Evolutionary conservation across 2,797 vertebrate species (phyloP).

Genomic region (Acrossocheilus fasciatus): DNA sequence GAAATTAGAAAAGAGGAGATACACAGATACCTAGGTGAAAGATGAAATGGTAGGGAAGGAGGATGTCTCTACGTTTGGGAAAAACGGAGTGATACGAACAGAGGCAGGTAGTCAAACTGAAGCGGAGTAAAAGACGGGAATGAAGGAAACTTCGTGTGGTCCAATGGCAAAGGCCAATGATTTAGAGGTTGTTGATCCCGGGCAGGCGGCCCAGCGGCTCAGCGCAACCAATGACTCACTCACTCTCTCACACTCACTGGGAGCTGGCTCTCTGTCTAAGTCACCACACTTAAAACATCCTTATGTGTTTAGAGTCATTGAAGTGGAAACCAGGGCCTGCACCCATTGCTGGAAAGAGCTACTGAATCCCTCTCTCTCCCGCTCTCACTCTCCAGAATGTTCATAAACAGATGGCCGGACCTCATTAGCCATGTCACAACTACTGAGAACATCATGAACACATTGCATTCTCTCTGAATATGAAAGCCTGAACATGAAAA

Average conservation of each 20-base stretch:
- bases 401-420: conserved; percentile 79
- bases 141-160: conserved; percentile 78
- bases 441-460: conserved; percentile 80
- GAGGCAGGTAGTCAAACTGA: conserved; percentile 28
- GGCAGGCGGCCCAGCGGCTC: conserved; percentile 75
- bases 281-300: conserved; percentile 82
- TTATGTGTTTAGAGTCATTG: conserved; percentile 79
- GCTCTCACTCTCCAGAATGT: conserved; percentile 67
- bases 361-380: conserved; percentile 73
- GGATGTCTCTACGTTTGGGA: neutral
- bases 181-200: conserved; percentile 83
- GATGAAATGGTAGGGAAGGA: neutral
- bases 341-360: conserved; percentile 77
- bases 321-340: conserved; percentile 77
- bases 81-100: conserved; percentile 45
- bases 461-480: conserved; percentile 74
- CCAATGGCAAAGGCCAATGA: conserved; percentile 76
- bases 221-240: conserved; percentile 78
- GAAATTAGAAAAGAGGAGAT: conserved; percentile 12
- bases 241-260: conserved; percentile 48
- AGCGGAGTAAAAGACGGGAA: conserved; percentile 65
- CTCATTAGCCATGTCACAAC: conserved; percentile 83
- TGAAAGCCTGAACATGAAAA: conserved; percentile 67
- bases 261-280: conserved; percentile 77
- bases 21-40: neutral